Evolutionary conservation across 2,113 vertebrate genomes (phyloP), one percentile per base, ranked within the genome.

Genomic region (Phycodurus eques): DNA sequence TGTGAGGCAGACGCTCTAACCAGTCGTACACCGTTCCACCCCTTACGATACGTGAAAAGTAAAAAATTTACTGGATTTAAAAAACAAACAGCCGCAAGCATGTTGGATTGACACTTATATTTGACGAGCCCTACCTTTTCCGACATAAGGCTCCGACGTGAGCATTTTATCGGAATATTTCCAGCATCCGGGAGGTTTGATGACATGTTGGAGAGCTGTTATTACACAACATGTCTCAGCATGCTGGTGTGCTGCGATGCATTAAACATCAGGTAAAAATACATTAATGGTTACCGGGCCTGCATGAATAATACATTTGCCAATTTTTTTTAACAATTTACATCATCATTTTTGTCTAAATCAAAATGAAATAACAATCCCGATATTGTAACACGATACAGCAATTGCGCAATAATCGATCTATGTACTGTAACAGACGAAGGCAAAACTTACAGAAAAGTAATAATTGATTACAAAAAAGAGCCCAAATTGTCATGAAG

Each of bases 221-320:
- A 61, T 61, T 61, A 61, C 59, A 44, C 62, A 20, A 65, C 62
- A 47, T 31, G 44, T 66, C 43, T 66, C 64, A 47, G 44, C 62
- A 65, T 47, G 64, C 6, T 35, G 31, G 7, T 61, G 7, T 15
- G n/a, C 13, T 12, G 19, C 44, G 5, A 17, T 46, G 43, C n/a
- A 47, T 15, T 47, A 66, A 31, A 47, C 44, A 66, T 47, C 43
- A 17, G 43, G 64, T 27, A 66, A 47, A 66, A 47, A 66, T 66
- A 66, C 64, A 66, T 66, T 66, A 47, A 42, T 61, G 59, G 12
- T 59, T 31, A 31, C 33, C 7, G 22, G 64, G n/a, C 64, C 64
- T 5, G 13, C 43, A 47, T 66, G 43, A 66, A 66, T 66, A 66
- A 66, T 66, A 27, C 64, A 66, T 66, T 66, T 66, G 43, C 14